Conservation (phyloP, 2,888 invertebrate genomes). For the Polyommatus icarus region DNA sequence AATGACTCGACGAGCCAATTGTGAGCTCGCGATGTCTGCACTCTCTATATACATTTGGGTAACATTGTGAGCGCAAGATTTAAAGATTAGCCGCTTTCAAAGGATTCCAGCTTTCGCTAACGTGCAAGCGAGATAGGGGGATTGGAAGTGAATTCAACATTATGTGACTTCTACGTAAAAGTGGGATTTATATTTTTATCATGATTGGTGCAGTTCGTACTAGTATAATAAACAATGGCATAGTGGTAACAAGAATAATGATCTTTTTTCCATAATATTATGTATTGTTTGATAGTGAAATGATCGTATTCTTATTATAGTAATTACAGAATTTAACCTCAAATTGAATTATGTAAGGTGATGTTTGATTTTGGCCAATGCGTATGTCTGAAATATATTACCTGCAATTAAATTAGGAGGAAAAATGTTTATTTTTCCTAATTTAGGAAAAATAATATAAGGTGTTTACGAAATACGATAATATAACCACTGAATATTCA, state of each 20-base stretch:
- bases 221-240: not conserved
- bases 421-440: too few species aligned
- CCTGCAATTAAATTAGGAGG: not conserved
- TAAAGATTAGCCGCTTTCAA: constrained; percentile 28
- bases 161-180: not conserved
- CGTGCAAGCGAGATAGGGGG: constrained; percentile 15
- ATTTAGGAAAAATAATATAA: too few species aligned
- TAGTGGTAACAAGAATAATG: too few species aligned
- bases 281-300: too few species aligned
- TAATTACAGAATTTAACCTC: too few species aligned
- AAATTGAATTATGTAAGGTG: too few species aligned
- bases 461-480: too few species aligned
- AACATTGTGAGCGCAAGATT: constrained; percentile 31
- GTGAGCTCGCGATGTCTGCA: constrained; percentile 36
- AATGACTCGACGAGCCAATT: constrained; percentile 41
- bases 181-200: not conserved
- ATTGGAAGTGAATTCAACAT: constrained; percentile 15
- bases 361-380: not conserved
- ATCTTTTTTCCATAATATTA: too few species aligned
- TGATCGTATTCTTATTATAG: too few species aligned
- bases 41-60: constrained; percentile 31
- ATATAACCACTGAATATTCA: not conserved
- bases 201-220: not conserved
- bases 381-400: not conserved
- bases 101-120: constrained; percentile 11